phyloP scores from a whole-genome alignment of 1,140 invertebrate genomes.

The Myzus persicae region DNA sequence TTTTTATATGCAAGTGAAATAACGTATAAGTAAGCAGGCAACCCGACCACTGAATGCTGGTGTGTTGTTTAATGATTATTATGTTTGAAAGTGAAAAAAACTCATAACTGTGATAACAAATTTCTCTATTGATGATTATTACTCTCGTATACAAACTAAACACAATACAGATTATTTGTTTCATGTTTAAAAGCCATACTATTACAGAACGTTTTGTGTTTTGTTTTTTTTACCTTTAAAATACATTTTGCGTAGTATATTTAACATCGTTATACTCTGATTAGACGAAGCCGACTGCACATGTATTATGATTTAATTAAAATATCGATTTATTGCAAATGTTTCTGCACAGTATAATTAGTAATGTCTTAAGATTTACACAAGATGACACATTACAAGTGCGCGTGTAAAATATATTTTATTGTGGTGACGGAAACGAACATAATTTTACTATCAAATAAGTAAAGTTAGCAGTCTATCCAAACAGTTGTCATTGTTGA shows the following conservation, averaged over 20 bases:
- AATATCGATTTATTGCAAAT: background rate
- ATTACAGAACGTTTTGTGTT: background rate
- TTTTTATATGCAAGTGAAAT: background rate
- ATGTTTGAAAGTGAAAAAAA: background rate
- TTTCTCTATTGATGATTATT: background rate
- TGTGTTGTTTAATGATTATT: background rate
- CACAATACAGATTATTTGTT: background rate
- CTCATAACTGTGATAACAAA: background rate
- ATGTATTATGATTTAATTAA: background rate
- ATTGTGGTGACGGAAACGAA: background rate
- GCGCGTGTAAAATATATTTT: background rate
- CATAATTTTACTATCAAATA: background rate
- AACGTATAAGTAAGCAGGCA: background rate
- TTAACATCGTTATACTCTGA: background rate
- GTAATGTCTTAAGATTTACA: too few species aligned
- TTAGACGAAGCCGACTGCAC: background rate
- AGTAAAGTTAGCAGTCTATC: background rate
- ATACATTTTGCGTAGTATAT: background rate
- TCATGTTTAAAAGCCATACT: background rate
- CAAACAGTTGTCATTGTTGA: background rate
- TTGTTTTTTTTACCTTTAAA: background rate
- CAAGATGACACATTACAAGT: too few species aligned
- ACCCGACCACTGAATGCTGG: too few species aligned
- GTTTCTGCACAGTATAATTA: background rate
- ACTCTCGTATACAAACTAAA: background rate